Percentiles rank a stretch among this genome's conserved stretches.
phyloP scores from a whole-genome alignment of 2,888 invertebrate genomes.

The Spilosoma lubricipeda region DNA sequence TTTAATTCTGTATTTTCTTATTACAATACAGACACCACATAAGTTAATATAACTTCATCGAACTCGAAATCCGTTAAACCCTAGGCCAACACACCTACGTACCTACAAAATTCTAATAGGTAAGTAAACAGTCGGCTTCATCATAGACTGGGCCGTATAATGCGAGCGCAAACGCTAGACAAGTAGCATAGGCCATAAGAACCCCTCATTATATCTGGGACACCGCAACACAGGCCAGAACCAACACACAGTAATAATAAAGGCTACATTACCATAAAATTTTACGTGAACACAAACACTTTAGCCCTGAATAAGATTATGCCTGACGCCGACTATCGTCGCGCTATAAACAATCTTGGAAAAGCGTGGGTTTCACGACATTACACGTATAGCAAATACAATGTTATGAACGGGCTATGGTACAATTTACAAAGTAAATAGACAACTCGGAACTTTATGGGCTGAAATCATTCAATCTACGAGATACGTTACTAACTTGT shows the following conservation, averaged over 20 bases:
- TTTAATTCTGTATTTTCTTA: neutral
- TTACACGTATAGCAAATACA: neutral
- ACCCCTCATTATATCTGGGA: slow-evolving; percentile 38
- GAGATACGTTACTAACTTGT: too few relatives aligned
- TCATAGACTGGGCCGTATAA: slow-evolving; percentile 16
- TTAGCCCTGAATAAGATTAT: slow-evolving; percentile 47
- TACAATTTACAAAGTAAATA: neutral
- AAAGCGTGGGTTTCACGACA: slow-evolving; percentile 14
- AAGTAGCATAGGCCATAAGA: slow-evolving; percentile 30
- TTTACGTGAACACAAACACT: slow-evolving; percentile 50
- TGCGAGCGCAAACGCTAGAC: slow-evolving; percentile 32
- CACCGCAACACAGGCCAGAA: slow-evolving; percentile 21
- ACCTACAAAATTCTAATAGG: slow-evolving; percentile 4
- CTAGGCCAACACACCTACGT: neutral
- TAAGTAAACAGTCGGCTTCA: neutral
- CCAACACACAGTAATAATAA: slow-evolving; percentile 43
- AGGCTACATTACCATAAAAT: slow-evolving; percentile 46
- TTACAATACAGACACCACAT: neutral
- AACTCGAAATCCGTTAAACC: neutral
- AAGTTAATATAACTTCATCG: neutral
- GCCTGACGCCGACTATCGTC: slow-evolving; percentile 17
- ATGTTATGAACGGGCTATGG: slow-evolving; percentile 6
- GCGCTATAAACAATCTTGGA: slow-evolving; percentile 23
- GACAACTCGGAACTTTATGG: neutral
- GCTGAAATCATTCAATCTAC: neutral